Conservation (phyloP, 2,797 vertebrate species). For the Spondyliosoma cantharus region DNA sequence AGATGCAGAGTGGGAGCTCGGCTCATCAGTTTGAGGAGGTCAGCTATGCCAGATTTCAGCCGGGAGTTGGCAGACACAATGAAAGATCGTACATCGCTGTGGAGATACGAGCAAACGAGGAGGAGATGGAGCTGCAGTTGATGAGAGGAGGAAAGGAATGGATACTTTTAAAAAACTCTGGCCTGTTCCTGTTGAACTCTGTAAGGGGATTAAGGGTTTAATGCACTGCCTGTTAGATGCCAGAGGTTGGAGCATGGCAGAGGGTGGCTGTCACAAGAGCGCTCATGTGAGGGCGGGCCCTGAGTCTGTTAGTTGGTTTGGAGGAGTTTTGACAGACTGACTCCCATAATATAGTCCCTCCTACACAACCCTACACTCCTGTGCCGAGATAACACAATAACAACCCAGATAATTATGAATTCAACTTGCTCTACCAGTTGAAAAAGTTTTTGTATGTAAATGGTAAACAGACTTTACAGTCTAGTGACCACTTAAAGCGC, state of each 20-base stretch:
- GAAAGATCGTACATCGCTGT: slow-evolving; percentile 41
- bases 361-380: background rate
- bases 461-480: background rate
- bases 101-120: slow-evolving; percentile 25
- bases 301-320: slow-evolving; percentile 37
- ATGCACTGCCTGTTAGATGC: slow-evolving; percentile 72
- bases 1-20: slow-evolving; percentile 55
- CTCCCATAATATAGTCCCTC: slow-evolving; percentile 8
- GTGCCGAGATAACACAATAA: background rate
- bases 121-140: slow-evolving; percentile 39
- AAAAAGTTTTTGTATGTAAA: background rate
- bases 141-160: slow-evolving; percentile 26
- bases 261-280: slow-evolving; percentile 69
- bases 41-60: slow-evolving; percentile 54
- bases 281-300: slow-evolving; percentile 61
- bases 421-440: background rate
- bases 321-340: slow-evolving; percentile 40
- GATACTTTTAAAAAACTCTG: slow-evolving; percentile 53
- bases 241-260: slow-evolving; percentile 61
- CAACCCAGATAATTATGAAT: background rate
- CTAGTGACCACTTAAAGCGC: no score
- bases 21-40: slow-evolving; percentile 61
- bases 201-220: slow-evolving; percentile 78
- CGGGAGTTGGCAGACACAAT: slow-evolving; percentile 41
- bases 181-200: slow-evolving; percentile 63